Conservation (phyloP, 2,797 vertebrate species). For the Mus caroli region DNA sequence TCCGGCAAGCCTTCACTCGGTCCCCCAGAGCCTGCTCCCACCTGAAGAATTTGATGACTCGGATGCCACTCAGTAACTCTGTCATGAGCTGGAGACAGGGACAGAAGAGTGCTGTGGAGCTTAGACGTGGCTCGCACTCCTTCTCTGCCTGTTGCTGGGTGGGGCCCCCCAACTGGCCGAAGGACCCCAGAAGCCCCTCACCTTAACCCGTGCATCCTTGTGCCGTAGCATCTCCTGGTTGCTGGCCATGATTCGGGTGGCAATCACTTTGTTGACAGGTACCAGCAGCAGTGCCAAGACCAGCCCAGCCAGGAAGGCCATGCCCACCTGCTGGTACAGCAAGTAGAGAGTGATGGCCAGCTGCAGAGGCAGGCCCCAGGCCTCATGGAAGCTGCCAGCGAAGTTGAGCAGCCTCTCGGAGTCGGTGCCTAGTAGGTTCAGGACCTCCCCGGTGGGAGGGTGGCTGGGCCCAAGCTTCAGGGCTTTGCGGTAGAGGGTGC, state of each 20-base stretch:
- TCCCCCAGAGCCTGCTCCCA: slow-evolving; percentile 94
- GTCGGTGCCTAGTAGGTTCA: slow-evolving; percentile 97
- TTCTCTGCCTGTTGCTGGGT: background rate
- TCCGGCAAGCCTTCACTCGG: slow-evolving; percentile 90
- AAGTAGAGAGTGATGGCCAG: slow-evolving; percentile 95
- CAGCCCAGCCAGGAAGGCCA: slow-evolving; percentile 95
- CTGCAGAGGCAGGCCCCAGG: slow-evolving; percentile 96
- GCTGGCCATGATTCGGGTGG: slow-evolving; percentile 93
- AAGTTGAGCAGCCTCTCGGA: slow-evolving; percentile 94
- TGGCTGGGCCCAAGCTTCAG: slow-evolving; percentile 91
- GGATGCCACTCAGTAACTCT: slow-evolving; percentile 95
- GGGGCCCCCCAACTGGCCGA: background rate
- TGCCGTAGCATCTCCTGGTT: slow-evolving; percentile 93
- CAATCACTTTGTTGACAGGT: slow-evolving; percentile 96
- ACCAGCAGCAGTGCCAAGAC: slow-evolving; percentile 93
- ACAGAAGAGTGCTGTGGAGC: slow-evolving; percentile 15
- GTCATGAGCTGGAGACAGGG: slow-evolving; percentile 93
- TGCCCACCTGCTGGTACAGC: slow-evolving; percentile 95
- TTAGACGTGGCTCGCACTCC: background rate
- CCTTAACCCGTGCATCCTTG: slow-evolving; percentile 97
- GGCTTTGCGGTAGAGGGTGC: slow-evolving; percentile 93
- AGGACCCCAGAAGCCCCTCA: slow-evolving; percentile 82
- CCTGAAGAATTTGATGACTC: slow-evolving; percentile 96
- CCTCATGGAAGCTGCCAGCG: slow-evolving; percentile 95
- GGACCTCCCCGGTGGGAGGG: slow-evolving; percentile 93